These are phyloP conservation scores for Tiliacea aurago DNA, from an alignment of 2,888 invertebrate genomes.

Conservation along the genomic window DNA sequence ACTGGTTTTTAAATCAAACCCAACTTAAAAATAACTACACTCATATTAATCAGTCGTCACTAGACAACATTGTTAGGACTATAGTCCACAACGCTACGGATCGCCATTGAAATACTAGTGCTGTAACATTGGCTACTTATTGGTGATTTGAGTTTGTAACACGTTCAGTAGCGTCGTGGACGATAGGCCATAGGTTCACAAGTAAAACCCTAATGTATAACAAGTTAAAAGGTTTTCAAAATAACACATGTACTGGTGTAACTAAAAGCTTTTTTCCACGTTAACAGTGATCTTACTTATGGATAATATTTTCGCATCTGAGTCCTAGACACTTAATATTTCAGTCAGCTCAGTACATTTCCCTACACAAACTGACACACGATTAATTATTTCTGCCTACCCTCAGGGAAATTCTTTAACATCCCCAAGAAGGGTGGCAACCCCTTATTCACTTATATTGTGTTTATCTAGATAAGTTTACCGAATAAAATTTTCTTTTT, in stretches of 20 bases:
- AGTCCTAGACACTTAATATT: slow-evolving; percentile 23
- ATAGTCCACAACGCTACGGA: neutral
- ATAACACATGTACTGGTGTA: neutral
- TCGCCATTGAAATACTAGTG: neutral
- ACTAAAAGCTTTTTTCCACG: neutral
- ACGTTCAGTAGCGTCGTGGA: neutral
- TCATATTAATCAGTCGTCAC: neutral
- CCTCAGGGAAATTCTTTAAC: slow-evolving; percentile 31
- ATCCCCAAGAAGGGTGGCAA: neutral
- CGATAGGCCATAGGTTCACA: neutral
- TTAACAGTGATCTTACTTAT: slow-evolving; percentile 1
- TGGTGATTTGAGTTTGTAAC: neutral
- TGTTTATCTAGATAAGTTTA: slow-evolving; percentile 40
- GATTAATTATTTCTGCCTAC: slow-evolving; percentile 50
- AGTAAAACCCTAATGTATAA: neutral
- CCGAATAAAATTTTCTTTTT: slow-evolving; percentile 15
- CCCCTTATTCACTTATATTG: slow-evolving; percentile 18
- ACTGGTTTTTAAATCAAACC: neutral
- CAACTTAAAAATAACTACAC: neutral
- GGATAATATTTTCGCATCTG: neutral
- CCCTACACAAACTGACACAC: slow-evolving; percentile 46
- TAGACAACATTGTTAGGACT: no score
- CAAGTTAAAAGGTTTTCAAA: slow-evolving; percentile 8
- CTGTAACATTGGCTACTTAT: no score
- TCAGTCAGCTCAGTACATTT: slow-evolving; percentile 39